Base-by-base conservation (phyloP, 1,140 invertebrate genomes). In the Heliconius hewitsoni region DNA sequence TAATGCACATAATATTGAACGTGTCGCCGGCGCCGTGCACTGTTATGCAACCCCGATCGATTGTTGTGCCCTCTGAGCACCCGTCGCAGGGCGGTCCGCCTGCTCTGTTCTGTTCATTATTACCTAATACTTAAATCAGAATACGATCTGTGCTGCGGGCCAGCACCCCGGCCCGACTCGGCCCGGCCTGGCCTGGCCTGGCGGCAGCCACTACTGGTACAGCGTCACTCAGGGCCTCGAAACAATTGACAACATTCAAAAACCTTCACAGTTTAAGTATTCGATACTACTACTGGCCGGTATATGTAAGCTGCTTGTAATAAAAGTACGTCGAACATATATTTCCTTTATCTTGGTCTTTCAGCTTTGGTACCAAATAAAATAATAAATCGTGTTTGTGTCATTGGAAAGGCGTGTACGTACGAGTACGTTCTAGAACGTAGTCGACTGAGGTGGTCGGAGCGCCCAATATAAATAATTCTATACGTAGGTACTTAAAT, bases 1-100 rank as follows among this genome's bases (percentile, higher is more conserved):
- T 80, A 82, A 82, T 84, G 78, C 78, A 82, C 81, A 79, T 46
- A 66, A 46, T 66, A 83, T 82, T 76, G 81, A 82, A 80, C 71
- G 75, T 76, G 76, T 73, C 78, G 73, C 78, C 74, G 70, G 50
- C 78, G 76, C 78, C 74, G 73, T 80, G 83, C 81, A 84, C 71
- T 74, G 78, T 84, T 84, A 84, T 82, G 83, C 83, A 84, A 84
- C 79, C 16, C 19, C 46, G 76, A 84, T 85, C 74, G 83, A 83
- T 85, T 80, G 30, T 27, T 75, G 60, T 81, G 74, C 74, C 77
- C 75, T 79, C 60, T 66, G 34, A 60, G n/a, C 8, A 60, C 8
- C 55, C n/a, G 55, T n/a, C 55, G 8, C n/a, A 60, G 9, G 55
- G 18, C 8, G 34, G 34, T 6, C 34, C 34, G 34, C 34, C 34